phyloP scores from a whole-genome alignment of 2,797 vertebrate genomes.

The Sebastes cheni region DNA sequence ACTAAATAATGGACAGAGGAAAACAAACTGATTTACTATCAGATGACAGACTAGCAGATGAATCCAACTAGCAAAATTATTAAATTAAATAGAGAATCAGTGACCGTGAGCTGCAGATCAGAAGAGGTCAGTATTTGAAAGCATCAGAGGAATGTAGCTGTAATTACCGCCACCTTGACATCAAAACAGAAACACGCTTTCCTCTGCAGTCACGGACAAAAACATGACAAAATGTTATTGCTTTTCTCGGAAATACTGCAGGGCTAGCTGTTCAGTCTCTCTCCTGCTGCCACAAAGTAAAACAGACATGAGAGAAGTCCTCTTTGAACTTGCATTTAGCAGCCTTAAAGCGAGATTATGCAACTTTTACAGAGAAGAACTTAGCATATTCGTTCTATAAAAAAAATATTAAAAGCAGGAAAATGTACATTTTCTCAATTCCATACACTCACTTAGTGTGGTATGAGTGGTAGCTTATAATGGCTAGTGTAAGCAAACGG shows the following conservation, averaged over 20 bases:
- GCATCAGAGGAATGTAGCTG: neutral
- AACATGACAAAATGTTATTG: neutral
- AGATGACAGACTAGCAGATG: neutral
- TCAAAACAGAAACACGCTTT: constrained; percentile 11
- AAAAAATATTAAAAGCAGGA: neutral
- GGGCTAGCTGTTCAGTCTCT: neutral
- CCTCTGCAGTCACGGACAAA: neutral
- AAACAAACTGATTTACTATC: neutral
- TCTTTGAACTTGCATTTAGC: neutral
- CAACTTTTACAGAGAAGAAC: neutral
- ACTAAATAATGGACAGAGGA: neutral
- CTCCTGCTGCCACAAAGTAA: neutral
- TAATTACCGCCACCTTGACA: constrained; percentile 8
- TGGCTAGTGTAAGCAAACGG: neutral
- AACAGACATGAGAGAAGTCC: neutral
- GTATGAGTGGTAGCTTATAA: neutral
- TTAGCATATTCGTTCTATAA: neutral
- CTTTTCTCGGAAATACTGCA: constrained; percentile 11
- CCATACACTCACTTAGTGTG: neutral
- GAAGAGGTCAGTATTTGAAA: constrained; percentile 4
- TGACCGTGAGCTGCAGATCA: constrained; percentile 14
- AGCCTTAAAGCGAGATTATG: neutral
- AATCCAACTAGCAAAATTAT: neutral
- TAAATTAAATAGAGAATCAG: neutral
- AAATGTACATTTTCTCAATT: neutral